Percentiles rank a stretch among this genome's conserved stretches.
Evolutionary conservation across 2,888 invertebrate species (phyloP).

Genomic region (Trachelus stipa): DNA sequence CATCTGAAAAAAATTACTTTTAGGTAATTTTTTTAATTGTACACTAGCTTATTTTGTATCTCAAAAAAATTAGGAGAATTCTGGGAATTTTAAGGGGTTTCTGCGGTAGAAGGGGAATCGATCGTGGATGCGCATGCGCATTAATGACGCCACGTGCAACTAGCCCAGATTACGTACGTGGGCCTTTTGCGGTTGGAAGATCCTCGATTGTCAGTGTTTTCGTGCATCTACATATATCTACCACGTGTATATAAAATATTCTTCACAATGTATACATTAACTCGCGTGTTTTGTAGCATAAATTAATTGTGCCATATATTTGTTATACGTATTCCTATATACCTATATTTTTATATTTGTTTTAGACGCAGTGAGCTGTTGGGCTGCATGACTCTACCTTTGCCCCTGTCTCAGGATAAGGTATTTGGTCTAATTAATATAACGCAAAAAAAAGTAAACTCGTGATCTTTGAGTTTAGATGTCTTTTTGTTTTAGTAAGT

Average conservation of each 20-base stretch:
- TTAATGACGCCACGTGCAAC: slow-evolving; percentile 55
- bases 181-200: too few relatives aligned
- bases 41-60: not conserved
- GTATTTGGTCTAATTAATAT: slow-evolving; percentile 58
- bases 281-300: too few relatives aligned
- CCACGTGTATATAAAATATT: too few relatives aligned
- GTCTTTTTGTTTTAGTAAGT: too few relatives aligned
- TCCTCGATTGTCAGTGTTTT: too few relatives aligned
- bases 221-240: too few relatives aligned
- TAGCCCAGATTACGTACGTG: too few relatives aligned
- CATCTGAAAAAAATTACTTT: too few relatives aligned
- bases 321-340: slow-evolving; percentile 10
- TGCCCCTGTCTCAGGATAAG: slow-evolving; percentile 83
- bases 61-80: slow-evolving; percentile 6
- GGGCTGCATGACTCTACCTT: slow-evolving; percentile 93
- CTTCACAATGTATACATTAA: too few relatives aligned
- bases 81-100: slow-evolving; percentile 16
- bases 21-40: too few relatives aligned
- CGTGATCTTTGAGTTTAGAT: too few relatives aligned
- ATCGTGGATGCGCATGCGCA: slow-evolving; percentile 61
- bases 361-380: slow-evolving; percentile 92
- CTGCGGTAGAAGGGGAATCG: slow-evolving; percentile 60
- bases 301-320: not conserved
- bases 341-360: slow-evolving; percentile 68
- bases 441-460: too few relatives aligned